A percentile compares a stretch with the other conserved stretches of the same genome.
Conservation (phyloP, 2,113 vertebrate species). For the Petrocephalus microphthalmus region DNA sequence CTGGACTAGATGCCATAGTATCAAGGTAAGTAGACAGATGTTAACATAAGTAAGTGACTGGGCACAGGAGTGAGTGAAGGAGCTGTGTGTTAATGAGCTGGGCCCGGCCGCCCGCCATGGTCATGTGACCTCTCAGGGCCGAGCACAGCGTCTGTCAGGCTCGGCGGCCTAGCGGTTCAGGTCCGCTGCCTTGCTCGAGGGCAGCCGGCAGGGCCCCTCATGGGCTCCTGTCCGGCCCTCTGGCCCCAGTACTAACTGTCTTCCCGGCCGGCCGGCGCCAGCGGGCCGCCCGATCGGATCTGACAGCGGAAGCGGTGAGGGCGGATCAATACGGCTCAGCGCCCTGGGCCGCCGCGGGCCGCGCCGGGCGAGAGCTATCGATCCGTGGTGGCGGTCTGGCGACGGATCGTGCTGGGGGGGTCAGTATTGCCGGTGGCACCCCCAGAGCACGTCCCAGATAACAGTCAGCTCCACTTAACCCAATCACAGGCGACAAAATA, state of each 20-base stretch:
- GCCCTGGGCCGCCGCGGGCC: constrained; percentile 66
- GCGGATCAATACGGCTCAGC: constrained; percentile 79
- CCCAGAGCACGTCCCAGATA: constrained; percentile 75
- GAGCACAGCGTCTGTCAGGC: background rate
- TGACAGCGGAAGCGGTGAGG: constrained; percentile 68
- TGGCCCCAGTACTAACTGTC: background rate
- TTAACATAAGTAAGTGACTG: background rate
- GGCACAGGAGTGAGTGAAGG: background rate
- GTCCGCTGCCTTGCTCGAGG: background rate
- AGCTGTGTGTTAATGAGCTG: background rate
- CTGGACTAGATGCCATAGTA: background rate
- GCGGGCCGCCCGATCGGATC: constrained; percentile 26
- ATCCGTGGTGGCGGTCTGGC: constrained; percentile 79
- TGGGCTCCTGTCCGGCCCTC: background rate
- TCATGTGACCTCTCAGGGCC: background rate
- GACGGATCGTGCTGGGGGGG: constrained; percentile 59
- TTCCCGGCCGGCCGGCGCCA: background rate
- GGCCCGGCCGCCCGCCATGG: background rate
- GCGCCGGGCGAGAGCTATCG: constrained; percentile 81
- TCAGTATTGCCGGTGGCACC: constrained; percentile 78
- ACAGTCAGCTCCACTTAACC: constrained; percentile 97
- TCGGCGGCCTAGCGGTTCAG: background rate
- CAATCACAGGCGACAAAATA: constrained; percentile 95
- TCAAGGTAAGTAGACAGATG: background rate
- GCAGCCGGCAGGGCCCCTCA: background rate